Base-by-base conservation (phyloP, 2,797 vertebrate genomes). In the Acanthurus leucopareius region DNA sequence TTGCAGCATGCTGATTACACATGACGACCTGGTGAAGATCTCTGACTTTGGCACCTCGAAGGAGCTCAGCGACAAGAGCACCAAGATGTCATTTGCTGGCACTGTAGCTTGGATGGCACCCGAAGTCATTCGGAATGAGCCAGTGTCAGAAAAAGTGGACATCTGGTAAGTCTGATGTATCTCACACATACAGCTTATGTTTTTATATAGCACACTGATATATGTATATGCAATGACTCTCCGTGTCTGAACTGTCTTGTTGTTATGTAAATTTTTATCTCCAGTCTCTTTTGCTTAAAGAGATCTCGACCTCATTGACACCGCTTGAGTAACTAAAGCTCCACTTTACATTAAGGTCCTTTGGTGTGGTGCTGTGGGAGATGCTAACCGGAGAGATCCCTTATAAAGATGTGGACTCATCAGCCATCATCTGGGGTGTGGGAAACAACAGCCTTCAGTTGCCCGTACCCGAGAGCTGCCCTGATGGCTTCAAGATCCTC, bases 21-120 rank as follows among this genome's bases (percentile, higher is more conserved):
- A 98, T 0, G 98, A 99, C 0, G 98, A 99, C 73, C 94, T 98
- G 93, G 97, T 99, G 80, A 99, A 99, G 95, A 99, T 99, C 94
- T 99, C 97, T 0, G 98, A 99, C 92, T 99, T 99, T 15, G 97
- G 98, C 83, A 99, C 97, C 40, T 99, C 98, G 47, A 98, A 97
- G 91, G 97, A 98, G 88, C 94, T 99, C 87, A 97, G 96, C 7
- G 98, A 99, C 93, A 99, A 99, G 90, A 99, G 98, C 95, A 99
- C 97, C 91, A 98, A 99, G 95, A 99, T 99, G 98, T 99, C 97
- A 10, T 99, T 99, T 2, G 98, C 98, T 0, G 97, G 98, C 79
- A 99, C 97, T 0, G 97, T 99, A 75, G 97, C 98, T 86, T 99
- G 98, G 98, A 99, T 99, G 98, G 98, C 98, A 0, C 97, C 97